Conservation (phyloP, 1,140 invertebrate species). For the Tetranychus cinnabarinus region DNA sequence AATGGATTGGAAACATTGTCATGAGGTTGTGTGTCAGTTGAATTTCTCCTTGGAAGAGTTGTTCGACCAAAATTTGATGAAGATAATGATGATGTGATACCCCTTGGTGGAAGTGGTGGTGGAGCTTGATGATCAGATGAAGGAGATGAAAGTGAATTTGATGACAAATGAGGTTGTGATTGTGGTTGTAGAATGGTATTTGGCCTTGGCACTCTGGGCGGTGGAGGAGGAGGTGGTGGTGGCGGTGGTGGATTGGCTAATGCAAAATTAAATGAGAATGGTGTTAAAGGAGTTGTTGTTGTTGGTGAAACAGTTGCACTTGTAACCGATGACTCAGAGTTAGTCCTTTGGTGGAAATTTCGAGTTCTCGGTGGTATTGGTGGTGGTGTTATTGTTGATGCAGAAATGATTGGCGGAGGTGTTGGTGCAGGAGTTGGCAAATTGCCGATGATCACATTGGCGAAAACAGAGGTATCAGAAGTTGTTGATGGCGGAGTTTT, state of each 20-base stretch:
- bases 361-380: neutral
- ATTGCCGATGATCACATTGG: neutral
- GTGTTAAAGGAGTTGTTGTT: neutral
- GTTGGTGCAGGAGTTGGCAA: neutral
- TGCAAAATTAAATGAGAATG: neutral
- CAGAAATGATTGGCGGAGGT: neutral
- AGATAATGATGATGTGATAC: neutral
- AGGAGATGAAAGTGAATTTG: neutral
- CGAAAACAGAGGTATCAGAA: neutral
- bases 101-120: neutral
- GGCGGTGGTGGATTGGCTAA: neutral
- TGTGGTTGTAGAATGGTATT: neutral
- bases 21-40: neutral
- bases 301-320: neutral
- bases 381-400: neutral
- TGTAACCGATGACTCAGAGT: neutral
- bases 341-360: neutral
- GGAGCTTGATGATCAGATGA: neutral
- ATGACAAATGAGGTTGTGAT: neutral
- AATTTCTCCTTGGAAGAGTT: neutral
- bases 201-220: neutral
- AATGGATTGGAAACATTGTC: neutral
- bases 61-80: neutral
- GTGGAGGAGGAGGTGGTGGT: neutral
- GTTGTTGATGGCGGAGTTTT: neutral